Base-by-base conservation (phyloP, 23 tunicate genomes). In the Trididemnum clinides region DNA sequence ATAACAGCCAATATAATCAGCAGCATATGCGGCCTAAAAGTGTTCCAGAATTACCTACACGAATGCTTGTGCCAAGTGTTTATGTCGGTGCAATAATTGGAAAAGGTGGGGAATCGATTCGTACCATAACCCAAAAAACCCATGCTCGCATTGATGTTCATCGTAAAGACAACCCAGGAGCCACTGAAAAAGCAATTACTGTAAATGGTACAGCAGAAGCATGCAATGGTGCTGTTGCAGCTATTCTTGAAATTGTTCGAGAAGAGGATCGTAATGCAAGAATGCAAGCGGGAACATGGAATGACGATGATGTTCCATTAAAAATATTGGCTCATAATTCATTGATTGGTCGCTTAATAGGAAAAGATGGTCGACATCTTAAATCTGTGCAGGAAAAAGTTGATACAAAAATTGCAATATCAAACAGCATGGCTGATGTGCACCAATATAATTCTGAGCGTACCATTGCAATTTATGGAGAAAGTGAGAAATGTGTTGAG, bases 11-110 rank as follows among this genome's bases (percentile, higher is more conserved):
- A 58, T 88, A 59, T 34, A 69, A 69, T 5, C 90, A 64, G 32
- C 72, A 75, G 33, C 7, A 25, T 27, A 34, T 1, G n/a, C 64
- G 92, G 3, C 92, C 85, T 25, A 88, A 88, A 35, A 79, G 33
- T 59, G 44, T 83, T 29, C 92, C 87, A 23, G 92, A 88, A 27
- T 72, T 88, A 19, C 92, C 92, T 10, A 88, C 92, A 28, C 82
- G 95, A 28, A 95, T 95, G 99, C 76, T 95, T 36, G 99, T 95
- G 1, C 96, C 99, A 1, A 90, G 95, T 39, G 83, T 81, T 58
- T 87, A 81, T 77, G 99, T 95, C 23, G 99, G 99, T 26, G 99
- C 99, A 29, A 90, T 95, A 25, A 95, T 95, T 71, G 99, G 99
- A 21, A 87, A 90, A 78, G 91, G 87, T 33, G 99, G 99, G 29